These are phyloP conservation scores for Centrocercus urophasianus DNA, from an alignment of 2,113 vertebrate species.

Conservation along the genomic window DNA sequence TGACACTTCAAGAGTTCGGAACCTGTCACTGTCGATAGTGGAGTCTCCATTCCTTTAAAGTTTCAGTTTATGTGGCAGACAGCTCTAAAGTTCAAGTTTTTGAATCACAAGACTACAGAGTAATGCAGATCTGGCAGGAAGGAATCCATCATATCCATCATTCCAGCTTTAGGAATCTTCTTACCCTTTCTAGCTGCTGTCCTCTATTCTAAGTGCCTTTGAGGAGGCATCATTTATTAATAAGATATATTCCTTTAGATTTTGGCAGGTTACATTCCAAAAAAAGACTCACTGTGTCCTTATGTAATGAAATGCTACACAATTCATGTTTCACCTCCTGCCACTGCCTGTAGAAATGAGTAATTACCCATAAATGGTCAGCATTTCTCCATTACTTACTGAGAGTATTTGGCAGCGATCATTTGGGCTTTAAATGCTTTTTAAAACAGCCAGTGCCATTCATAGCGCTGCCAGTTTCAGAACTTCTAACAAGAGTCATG, in stretches of 20 bases:
- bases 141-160: slow-evolving; percentile 24
- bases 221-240: slow-evolving; percentile 58
- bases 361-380: slow-evolving; percentile 50
- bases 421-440: slow-evolving; percentile 48
- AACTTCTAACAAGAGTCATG: slow-evolving; percentile 20
- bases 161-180: slow-evolving; percentile 9
- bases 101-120: neutral
- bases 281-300: slow-evolving; percentile 7
- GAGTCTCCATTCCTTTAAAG: neutral
- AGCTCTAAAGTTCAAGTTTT: neutral
- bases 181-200: neutral
- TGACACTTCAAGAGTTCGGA: fast-evolving
- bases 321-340: slow-evolving; percentile 56
- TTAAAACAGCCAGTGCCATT: slow-evolving; percentile 28
- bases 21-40: neutral
- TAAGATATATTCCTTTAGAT: slow-evolving; percentile 35
- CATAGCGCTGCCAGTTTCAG: neutral
- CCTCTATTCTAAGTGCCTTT: slow-evolving; percentile 35
- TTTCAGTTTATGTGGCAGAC: neutral
- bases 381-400: slow-evolving; percentile 34
- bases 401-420: slow-evolving; percentile 17
- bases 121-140: neutral
- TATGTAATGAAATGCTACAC: slow-evolving; percentile 33
- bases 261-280: slow-evolving; percentile 50
- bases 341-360: slow-evolving; percentile 41